These are phyloP conservation scores for Taenioides sp. DNA, from an alignment of 2,797 vertebrate species.

Conservation along the genomic window DNA sequence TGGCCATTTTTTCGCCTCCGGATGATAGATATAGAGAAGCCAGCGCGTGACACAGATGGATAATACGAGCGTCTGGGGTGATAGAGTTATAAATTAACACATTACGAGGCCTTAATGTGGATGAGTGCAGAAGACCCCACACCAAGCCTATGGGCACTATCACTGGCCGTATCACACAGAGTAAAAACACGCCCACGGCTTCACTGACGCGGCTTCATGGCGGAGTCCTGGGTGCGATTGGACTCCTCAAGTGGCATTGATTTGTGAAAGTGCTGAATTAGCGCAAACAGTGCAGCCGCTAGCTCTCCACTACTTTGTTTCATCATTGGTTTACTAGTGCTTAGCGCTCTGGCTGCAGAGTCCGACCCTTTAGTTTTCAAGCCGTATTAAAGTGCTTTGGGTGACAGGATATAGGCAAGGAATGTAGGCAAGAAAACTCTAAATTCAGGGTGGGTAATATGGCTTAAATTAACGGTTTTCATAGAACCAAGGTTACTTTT, in stretches of 20 bases:
- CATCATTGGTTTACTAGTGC: constrained; percentile 47
- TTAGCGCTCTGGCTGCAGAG: constrained; percentile 51
- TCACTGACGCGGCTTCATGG: constrained; percentile 82
- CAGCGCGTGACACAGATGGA: constrained; percentile 95
- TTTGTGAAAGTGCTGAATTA: constrained; percentile 99
- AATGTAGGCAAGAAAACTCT: neutral
- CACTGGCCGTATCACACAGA: constrained; percentile 27
- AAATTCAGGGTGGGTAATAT: neutral
- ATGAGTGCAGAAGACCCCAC: constrained; percentile 83
- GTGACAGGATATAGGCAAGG: neutral
- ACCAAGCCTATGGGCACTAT: constrained; percentile 51
- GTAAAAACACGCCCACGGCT: constrained; percentile 52
- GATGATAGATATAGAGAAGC: constrained; percentile 94
- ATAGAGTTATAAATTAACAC: constrained; percentile 99
- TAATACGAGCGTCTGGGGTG: constrained; percentile 87
- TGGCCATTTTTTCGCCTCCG: constrained; percentile 55
- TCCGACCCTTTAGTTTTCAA: neutral
- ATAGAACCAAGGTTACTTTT: no score
- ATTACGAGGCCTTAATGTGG: constrained; percentile 96
- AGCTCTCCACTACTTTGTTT: constrained; percentile 58
- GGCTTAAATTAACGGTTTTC: no score
- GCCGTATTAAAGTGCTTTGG: neutral
- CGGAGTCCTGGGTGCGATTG: constrained; percentile 89
- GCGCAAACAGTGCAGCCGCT: constrained; percentile 91
- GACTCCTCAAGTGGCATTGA: constrained; percentile 99